phyloP scores from a whole-genome alignment of 2,888 invertebrate genomes.

The Ctena decussata region DNA sequence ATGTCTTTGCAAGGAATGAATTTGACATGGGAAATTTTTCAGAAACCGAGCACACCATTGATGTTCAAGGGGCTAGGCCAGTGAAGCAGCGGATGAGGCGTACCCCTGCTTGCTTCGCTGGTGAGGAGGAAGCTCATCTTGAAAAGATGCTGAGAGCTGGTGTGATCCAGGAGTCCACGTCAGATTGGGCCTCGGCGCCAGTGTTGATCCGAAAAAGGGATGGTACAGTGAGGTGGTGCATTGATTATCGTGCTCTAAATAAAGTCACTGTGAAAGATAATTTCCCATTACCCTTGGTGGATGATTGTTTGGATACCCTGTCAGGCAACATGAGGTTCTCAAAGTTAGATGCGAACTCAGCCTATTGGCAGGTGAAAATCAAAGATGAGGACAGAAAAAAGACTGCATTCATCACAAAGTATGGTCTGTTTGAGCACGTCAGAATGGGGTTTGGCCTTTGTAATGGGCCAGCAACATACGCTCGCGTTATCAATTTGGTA shows the following conservation, averaged over 20 bases:
- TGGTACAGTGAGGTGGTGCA: constrained; percentile 34
- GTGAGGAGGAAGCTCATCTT: constrained; percentile 33
- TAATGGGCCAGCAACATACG: constrained; percentile 54
- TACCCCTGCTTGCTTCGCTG: constrained; percentile 40
- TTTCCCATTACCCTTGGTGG: constrained; percentile 36
- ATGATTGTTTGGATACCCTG: constrained; percentile 43
- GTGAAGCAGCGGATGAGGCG: constrained; percentile 40
- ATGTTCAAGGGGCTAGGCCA: constrained; percentile 37
- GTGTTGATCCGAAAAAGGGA: constrained; percentile 46
- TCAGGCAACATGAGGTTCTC: constrained; percentile 28
- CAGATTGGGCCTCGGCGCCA: constrained; percentile 53
- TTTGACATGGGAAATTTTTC: constrained; percentile 44
- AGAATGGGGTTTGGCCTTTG: constrained; percentile 59
- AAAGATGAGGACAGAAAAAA: constrained; percentile 38
- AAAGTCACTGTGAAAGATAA: constrained; percentile 43
- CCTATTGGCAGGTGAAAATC: constrained; percentile 33
- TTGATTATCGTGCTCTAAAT: constrained; percentile 48
- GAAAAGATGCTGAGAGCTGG: constrained; percentile 35
- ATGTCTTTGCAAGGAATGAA: constrained; percentile 49
- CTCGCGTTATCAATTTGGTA: constrained; percentile 46
- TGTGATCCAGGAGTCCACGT: constrained; percentile 45
- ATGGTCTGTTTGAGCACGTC: constrained; percentile 55
- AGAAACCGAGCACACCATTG: constrained; percentile 33
- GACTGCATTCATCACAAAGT: constrained; percentile 58
- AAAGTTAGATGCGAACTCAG: constrained; percentile 25